A percentile compares a stretch with the other conserved stretches of the same genome.
These are phyloP conservation scores for Palythoa heliodiscus DNA, from an alignment of 92 coral and sea anemone genomes.

Conservation along the genomic window DNA sequence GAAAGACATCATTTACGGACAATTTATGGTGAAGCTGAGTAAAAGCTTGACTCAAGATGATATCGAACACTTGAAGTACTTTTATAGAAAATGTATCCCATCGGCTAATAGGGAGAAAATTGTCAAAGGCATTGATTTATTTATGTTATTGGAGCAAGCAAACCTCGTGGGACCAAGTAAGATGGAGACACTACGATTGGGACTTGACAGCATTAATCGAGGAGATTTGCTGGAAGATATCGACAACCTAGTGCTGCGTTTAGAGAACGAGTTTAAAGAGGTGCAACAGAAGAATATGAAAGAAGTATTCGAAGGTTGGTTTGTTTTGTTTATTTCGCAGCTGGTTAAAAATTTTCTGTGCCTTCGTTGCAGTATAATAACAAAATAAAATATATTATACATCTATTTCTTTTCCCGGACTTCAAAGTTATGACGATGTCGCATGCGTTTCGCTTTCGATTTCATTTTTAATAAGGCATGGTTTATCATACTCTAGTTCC, in stretches of 20 bases:
- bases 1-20: conserved; percentile 18
- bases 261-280: conserved; percentile 25
- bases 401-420: too few species aligned
- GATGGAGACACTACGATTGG: conserved; percentile 12
- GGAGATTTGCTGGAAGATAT: conserved; percentile 48
- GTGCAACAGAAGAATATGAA: neutral
- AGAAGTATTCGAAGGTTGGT: conserved; percentile 24
- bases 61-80: conserved; percentile 37
- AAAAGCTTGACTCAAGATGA: conserved; percentile 29
- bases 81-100: conserved; percentile 27
- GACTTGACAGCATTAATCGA: conserved; percentile 41
- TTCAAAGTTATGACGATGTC: too few species aligned
- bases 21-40: conserved; percentile 43
- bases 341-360: too few species aligned
- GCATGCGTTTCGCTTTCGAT: too few species aligned
- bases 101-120: conserved; percentile 38
- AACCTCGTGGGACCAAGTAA: conserved; percentile 32
- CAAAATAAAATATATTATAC: too few species aligned
- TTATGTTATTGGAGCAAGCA: conserved; percentile 25
- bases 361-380: too few species aligned
- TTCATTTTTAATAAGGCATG: too few species aligned
- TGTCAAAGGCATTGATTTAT: conserved; percentile 23
- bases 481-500: too few species aligned
- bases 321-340: neutral
- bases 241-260: conserved; percentile 22